Evolutionary conservation across 2,797 vertebrate genomes (phyloP).

Genomic region (Gymnocypris eckloni): DNA sequence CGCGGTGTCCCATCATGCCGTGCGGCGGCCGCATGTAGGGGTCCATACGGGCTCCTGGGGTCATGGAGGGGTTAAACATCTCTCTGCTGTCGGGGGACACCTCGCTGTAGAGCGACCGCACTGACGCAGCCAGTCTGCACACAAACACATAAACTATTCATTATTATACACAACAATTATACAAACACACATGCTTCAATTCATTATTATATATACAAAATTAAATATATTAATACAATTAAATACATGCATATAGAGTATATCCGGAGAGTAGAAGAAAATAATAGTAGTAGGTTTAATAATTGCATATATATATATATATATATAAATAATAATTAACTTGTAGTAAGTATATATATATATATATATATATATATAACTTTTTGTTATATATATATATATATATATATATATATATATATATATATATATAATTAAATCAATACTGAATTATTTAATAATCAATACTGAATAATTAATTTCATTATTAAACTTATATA

Average conservation of each 20-base stretch:
- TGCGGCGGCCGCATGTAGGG: conserved; percentile 86
- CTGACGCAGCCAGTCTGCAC: conserved; percentile 72
- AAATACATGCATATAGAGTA: not conserved
- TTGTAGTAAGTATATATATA: no score
- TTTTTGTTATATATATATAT: no score
- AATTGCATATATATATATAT: no score
- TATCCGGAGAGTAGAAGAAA: no score
- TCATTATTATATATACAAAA: not conserved
- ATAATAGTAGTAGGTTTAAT: no score
- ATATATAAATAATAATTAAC: no score
- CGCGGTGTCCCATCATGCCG: conserved; percentile 80
- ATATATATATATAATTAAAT: no score
- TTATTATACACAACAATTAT: not conserved
- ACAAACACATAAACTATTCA: conserved; percentile 1
- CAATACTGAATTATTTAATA: no score
- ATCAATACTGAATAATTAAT: not conserved
- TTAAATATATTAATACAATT: not conserved
- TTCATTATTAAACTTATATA: no score
- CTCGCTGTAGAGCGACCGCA: conserved; percentile 77
- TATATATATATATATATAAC: no score
- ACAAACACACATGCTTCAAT: not conserved
- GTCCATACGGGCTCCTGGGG: conserved; percentile 84
- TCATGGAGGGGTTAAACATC: conserved; percentile 87
- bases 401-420: no score
- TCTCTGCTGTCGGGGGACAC: conserved; percentile 74